Evolutionary conservation across 1,140 invertebrate species (phyloP).

Genomic region (Drosophila lacteicornis): DNA sequence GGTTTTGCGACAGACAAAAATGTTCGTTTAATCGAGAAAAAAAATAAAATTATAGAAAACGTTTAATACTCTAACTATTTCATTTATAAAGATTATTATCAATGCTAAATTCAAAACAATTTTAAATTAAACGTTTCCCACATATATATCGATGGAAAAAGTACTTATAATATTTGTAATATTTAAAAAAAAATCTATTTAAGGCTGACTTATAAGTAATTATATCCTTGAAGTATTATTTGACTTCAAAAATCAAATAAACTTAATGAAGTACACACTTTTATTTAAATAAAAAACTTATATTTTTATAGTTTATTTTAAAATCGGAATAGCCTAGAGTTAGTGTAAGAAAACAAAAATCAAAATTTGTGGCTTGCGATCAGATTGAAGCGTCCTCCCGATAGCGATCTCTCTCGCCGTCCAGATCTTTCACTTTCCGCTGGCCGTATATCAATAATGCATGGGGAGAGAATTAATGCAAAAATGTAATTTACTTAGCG

Average conservation of each 20-base stretch:
- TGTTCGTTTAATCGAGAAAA: background rate
- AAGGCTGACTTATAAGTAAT: no score
- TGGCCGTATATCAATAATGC: slow-evolving; percentile 38
- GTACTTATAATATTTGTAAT: no score
- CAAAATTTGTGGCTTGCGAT: slow-evolving; percentile 1
- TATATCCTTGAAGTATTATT: no score
- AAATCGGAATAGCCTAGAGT: background rate
- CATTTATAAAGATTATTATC: background rate
- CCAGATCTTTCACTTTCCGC: slow-evolving; percentile 40
- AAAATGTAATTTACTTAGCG: slow-evolving; percentile 50
- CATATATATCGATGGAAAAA: background rate
- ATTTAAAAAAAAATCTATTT: no score
- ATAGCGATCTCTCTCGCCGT: slow-evolving; percentile 14
- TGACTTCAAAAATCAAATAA: no score
- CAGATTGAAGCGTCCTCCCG: slow-evolving; percentile 6
- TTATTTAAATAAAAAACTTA: no score
- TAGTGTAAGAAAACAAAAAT: background rate
- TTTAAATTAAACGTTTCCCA: background rate
- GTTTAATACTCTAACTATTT: background rate
- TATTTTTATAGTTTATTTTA: background rate
- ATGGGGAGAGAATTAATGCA: slow-evolving; percentile 55
- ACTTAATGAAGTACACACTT: no score
- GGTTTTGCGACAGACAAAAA: slow-evolving; percentile 31
- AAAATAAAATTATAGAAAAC: background rate
- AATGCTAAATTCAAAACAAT: background rate